Conservation (phyloP, 2,113 vertebrate genomes). For the Leucopsar rothschildi region DNA sequence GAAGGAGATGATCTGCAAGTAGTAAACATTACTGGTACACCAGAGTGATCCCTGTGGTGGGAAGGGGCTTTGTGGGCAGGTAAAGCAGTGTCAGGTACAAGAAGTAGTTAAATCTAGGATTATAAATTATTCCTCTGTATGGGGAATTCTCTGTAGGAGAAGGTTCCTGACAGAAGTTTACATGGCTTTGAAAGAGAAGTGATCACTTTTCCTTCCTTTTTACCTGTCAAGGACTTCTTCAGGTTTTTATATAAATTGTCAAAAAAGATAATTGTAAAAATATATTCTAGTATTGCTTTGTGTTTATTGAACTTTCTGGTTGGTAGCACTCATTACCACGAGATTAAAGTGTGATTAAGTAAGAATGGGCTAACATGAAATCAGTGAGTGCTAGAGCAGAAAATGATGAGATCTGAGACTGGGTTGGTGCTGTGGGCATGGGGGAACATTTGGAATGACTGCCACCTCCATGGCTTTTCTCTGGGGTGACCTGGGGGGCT, state of each 20-base stretch:
- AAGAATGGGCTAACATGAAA: not conserved
- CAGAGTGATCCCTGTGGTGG: not conserved
- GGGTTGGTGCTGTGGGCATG: not conserved
- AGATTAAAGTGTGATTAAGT: not conserved
- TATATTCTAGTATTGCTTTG: not conserved
- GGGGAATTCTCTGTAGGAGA: not conserved
- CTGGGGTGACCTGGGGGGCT: fast-evolving
- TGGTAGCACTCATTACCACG: not conserved
- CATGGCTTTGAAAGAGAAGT: not conserved
- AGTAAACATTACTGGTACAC: not conserved
- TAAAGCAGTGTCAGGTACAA: not conserved
- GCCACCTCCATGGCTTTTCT: not conserved
- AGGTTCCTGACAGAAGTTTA: not conserved
- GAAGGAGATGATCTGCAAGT: not conserved
- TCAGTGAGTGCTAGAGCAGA: not conserved
- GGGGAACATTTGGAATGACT: not conserved
- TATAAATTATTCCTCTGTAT: not conserved
- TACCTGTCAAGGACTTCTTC: not conserved
- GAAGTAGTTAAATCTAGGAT: not conserved
- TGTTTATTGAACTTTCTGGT: not conserved
- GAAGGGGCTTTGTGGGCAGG: not conserved
- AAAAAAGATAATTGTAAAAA: not conserved
- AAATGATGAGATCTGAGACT: not conserved
- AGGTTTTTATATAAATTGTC: not conserved
- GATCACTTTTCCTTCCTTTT: not conserved